Evolutionary conservation across 2,888 invertebrate species (phyloP).

Genomic region (Allacma fusca): DNA sequence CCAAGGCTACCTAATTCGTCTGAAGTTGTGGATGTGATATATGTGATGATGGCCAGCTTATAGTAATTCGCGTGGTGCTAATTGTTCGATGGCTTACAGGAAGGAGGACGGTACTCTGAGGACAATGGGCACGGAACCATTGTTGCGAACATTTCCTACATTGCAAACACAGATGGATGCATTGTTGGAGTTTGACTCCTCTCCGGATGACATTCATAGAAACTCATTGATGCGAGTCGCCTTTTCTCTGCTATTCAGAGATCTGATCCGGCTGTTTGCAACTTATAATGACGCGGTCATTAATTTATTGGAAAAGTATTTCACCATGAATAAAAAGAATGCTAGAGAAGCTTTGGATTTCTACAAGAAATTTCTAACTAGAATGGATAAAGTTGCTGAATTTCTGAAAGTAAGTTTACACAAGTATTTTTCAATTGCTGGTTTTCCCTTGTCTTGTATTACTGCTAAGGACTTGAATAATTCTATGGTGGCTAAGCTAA

Average conservation of each 20-base stretch:
- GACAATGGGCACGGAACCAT: constrained; percentile 96
- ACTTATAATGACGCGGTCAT: constrained; percentile 99
- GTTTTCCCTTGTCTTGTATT: too few species aligned
- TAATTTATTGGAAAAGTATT: constrained; percentile 95
- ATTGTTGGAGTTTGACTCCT: constrained; percentile 95
- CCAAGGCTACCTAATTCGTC: too few species aligned
- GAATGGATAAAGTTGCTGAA: constrained; percentile 98
- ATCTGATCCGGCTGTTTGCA: constrained; percentile 97
- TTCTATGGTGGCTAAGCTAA: too few species aligned
- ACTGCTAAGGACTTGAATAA: too few species aligned
- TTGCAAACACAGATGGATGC: constrained; percentile 95
- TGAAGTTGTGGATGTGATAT: too few species aligned
- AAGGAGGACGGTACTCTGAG: constrained; percentile 97
- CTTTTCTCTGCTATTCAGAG: constrained; percentile 98
- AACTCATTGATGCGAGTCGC: constrained; percentile 99
- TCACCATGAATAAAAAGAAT: constrained; percentile 98
- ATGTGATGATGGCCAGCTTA: too few species aligned
- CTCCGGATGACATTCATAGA: constrained; percentile 88
- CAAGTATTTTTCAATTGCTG: too few species aligned
- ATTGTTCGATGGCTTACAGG: constrained; percentile 67
- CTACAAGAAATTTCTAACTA: constrained; percentile 97
- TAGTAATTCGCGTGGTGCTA: neutral
- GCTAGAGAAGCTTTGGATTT: constrained; percentile 96
- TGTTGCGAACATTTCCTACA: constrained; percentile 94
- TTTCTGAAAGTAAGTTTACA: constrained; percentile 77